Evolutionary conservation across 2,797 vertebrate species (phyloP), one percentile per base, ranked within the genome.

Genomic region (Adrianichthys oophorus): DNA sequence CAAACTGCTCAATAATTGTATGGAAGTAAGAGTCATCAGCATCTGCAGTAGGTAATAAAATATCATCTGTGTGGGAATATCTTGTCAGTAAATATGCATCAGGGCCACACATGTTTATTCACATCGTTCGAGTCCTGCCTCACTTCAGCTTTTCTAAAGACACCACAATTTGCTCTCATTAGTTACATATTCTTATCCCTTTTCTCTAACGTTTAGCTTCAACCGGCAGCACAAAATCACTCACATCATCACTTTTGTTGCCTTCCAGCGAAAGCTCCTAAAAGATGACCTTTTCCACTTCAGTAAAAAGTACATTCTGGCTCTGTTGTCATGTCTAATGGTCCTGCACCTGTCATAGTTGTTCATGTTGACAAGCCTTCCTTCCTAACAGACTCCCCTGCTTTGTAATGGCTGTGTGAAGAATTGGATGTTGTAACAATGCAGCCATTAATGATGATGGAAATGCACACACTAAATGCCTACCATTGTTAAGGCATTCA

Each of bases 201-300:
- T 55, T 58, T 43, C 41, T 40, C 15, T 32, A 56, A 52, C 52
- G 43, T 66, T 76, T 59, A 50, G 58, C 48, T 76, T 67, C 60
- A 66, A 76, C 74, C 59, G 46, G 43, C 70, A 46, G 79, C 26
- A 16, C 26, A 66, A 80, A 48, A 43, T 23, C 21, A 40, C 29
- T 5, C 43, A 10, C 57, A 26, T 82, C 80, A 84, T 84, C 78
- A 76, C 46, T 82, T 74, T 53, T 57, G 60, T 58, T 67, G 72
- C 69, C 80, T 83, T 82, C 63, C 64, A 75, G 76, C 56, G 80
- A 78, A 68, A 62, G 64, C 65, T 70, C 56, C 41, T 82, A 85
- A 81, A 88, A 82, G 74, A 85, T 56, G 69, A 86, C 87, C 87
- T 84, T 87, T 86, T 85, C 77, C 83, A 81, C 76, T 81, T 71